These are phyloP conservation scores for Vespertilio murinus DNA, from an alignment of 2,797 vertebrate genomes.

Conservation along the genomic window DNA sequence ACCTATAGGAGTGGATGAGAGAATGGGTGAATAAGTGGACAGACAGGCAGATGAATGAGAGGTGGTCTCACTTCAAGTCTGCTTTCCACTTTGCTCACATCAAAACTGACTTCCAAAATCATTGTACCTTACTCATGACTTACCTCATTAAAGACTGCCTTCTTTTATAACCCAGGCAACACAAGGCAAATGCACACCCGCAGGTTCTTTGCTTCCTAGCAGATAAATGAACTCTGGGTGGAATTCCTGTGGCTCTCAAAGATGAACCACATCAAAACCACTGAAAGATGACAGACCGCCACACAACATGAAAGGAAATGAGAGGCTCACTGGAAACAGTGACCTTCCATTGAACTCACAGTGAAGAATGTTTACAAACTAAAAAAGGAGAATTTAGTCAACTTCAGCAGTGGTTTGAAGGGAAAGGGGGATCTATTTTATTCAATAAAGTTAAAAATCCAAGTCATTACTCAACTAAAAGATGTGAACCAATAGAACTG, in stretches of 20 bases:
- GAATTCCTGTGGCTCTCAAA: slow-evolving; percentile 65
- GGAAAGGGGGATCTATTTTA: neutral
- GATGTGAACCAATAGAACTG: slow-evolving; percentile 68
- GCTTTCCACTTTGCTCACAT: neutral
- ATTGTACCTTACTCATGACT: neutral
- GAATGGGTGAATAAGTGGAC: neutral
- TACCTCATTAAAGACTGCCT: slow-evolving; percentile 10
- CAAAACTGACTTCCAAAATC: slow-evolving; percentile 31
- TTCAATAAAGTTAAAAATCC: slow-evolving; percentile 41
- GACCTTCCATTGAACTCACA: slow-evolving; percentile 58
- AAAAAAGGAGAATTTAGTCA: slow-evolving; percentile 39
- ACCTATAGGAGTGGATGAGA: neutral
- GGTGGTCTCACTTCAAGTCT: neutral
- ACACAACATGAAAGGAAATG: slow-evolving; percentile 64
- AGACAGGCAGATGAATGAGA: neutral
- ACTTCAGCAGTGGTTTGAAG: neutral
- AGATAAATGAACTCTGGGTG: slow-evolving; percentile 28
- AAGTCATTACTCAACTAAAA: slow-evolving; percentile 39
- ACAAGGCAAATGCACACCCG: neutral
- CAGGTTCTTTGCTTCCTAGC: slow-evolving; percentile 9
- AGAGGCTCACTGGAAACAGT: slow-evolving; percentile 64
- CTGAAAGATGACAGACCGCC: slow-evolving; percentile 52
- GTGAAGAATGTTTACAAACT: slow-evolving; percentile 51
- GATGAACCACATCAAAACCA: slow-evolving; percentile 67
- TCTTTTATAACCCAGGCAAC: slow-evolving; percentile 24